Conservation (phyloP, 64 coral and sea anemone species). For the Montipora efflorescens region DNA sequence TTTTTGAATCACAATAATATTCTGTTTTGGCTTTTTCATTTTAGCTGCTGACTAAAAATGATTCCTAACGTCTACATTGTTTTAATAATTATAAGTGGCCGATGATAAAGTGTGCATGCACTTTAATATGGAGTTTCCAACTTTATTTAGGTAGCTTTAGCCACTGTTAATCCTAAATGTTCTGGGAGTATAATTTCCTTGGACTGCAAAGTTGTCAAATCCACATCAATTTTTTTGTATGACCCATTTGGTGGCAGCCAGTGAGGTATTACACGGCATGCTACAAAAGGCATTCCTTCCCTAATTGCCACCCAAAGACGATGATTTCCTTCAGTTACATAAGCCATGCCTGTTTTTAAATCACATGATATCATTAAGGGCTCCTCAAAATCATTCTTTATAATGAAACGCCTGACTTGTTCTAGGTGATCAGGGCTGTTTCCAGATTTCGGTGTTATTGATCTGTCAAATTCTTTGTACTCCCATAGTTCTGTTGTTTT, state of each 20-base stretch:
- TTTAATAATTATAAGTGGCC: too few relatives aligned
- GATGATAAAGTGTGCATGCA: too few relatives aligned
- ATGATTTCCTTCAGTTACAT: slow-evolving; percentile 15
- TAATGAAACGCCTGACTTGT: slow-evolving; percentile 6
- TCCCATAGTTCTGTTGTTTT: slow-evolving; percentile 34
- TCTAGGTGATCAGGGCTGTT: slow-evolving; percentile 22
- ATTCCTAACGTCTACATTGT: too few relatives aligned
- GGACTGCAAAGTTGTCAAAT: neutral
- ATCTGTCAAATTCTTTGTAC: slow-evolving; percentile 42
- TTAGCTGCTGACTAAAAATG: too few relatives aligned
- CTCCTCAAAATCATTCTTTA: slow-evolving; percentile 2
- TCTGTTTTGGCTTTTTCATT: too few relatives aligned
- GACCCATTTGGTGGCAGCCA: neutral
- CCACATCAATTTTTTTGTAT: neutral
- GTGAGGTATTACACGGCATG: neutral
- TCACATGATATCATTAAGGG: neutral
- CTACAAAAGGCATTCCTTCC: slow-evolving; percentile 4
- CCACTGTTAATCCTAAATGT: slow-evolving; percentile 2
- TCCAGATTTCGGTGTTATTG: slow-evolving; percentile 15
- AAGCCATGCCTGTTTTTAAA: neutral
- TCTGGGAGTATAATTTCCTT: neutral
- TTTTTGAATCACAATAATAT: too few relatives aligned
- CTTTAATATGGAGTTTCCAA: neutral
- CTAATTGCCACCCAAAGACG: slow-evolving; percentile 1
- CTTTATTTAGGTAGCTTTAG: neutral